Evolutionary conservation across 2,113 vertebrate genomes (phyloP).

Genomic region (Hemicordylus capensis): DNA sequence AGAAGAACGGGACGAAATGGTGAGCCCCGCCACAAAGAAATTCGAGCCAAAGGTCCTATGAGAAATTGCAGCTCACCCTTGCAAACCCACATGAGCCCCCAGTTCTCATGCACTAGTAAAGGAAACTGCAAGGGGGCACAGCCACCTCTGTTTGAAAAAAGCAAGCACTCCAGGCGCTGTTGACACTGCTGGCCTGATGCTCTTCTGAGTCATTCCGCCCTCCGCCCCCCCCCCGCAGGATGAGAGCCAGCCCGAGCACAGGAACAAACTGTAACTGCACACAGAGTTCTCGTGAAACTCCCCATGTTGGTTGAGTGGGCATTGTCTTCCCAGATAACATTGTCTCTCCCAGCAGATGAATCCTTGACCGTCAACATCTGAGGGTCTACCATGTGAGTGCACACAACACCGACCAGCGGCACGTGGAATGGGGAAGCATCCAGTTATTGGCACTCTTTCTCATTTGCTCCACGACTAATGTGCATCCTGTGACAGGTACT

Average conservation of each 20-base stretch:
- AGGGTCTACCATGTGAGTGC: neutral
- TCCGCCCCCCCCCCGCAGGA: neutral
- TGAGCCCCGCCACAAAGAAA: too few relatives aligned
- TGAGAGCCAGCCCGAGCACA: neutral
- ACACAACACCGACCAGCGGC: neutral
- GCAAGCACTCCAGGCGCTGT: too few relatives aligned
- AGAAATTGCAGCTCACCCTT: too few relatives aligned
- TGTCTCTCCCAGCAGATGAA: neutral
- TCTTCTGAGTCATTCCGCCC: neutral
- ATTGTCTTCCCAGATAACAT: neutral
- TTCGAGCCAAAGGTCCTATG: too few relatives aligned
- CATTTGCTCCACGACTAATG: neutral
- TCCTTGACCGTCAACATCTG: neutral
- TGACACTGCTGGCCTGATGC: too few relatives aligned
- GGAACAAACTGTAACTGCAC: neutral
- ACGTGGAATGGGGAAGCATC: neutral
- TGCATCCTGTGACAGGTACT: neutral
- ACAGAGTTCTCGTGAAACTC: neutral
- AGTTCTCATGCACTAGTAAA: too few relatives aligned
- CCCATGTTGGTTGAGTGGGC: neutral
- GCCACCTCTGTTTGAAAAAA: too few relatives aligned
- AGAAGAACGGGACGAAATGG: too few relatives aligned
- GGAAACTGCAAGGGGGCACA: too few relatives aligned
- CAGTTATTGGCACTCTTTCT: neutral
- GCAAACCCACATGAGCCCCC: too few relatives aligned